Conservation (phyloP, 37 sponge, comb jelly and placozoan genomes). For the Mnemiopsis leidyi region DNA sequence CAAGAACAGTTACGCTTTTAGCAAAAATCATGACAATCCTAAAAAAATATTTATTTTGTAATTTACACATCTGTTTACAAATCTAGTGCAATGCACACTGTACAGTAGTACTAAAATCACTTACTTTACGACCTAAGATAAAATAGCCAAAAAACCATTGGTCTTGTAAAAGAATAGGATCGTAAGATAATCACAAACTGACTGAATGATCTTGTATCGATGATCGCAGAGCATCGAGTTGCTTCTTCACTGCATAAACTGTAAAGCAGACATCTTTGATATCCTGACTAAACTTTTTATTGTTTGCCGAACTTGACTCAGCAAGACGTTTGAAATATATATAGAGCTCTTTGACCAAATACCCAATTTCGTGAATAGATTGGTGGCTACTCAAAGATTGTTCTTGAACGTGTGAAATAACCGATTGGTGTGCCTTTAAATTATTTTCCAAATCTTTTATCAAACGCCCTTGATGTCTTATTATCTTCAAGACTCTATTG, state of each 20-base stretch:
- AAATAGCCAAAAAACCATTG: too few species aligned
- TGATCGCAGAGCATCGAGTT: background rate
- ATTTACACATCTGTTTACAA: too few species aligned
- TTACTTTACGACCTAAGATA: too few species aligned
- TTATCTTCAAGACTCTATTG: background rate
- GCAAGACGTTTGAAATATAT: background rate
- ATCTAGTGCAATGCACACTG: too few species aligned
- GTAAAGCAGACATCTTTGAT: background rate
- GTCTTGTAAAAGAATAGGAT: too few species aligned
- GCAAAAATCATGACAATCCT: too few species aligned
- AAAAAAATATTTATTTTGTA: too few species aligned
- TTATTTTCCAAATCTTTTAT: background rate
- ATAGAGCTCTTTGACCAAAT: background rate
- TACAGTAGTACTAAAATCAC: too few species aligned
- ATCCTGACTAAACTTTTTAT: background rate
- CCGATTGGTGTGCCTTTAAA: background rate
- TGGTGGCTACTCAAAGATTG: background rate
- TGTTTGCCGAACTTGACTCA: background rate
- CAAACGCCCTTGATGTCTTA: background rate
- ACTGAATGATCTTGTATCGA: too few species aligned
- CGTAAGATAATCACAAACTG: too few species aligned
- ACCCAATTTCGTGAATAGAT: background rate
- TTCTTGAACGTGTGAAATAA: background rate
- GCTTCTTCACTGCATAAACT: background rate
- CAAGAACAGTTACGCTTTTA: too few species aligned